Evolutionary conservation across 2,797 vertebrate species (phyloP).

Genomic region (Glyptemys insculpta): DNA sequence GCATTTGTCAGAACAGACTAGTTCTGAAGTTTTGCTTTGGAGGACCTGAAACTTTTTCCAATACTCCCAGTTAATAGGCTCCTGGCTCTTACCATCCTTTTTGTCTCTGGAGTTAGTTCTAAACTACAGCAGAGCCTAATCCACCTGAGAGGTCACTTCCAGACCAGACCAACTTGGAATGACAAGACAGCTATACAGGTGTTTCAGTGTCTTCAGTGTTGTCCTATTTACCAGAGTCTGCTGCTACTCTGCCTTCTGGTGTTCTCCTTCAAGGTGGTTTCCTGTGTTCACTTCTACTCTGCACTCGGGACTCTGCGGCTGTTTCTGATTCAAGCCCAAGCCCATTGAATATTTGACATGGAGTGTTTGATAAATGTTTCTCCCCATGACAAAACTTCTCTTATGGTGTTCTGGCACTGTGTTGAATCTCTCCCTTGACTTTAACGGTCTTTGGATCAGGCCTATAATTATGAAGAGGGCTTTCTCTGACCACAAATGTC

Average conservation of each 20-base stretch:
- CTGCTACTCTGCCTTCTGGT: background rate
- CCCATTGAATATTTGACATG: slow-evolving; percentile 30
- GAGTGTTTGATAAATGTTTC: slow-evolving; percentile 21
- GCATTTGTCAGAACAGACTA: background rate
- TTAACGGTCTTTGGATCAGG: slow-evolving; percentile 3
- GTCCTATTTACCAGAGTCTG: background rate
- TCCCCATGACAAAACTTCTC: background rate
- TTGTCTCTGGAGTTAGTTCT: background rate
- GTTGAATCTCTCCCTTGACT: background rate
- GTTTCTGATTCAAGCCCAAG: slow-evolving; percentile 26
- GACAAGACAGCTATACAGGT: background rate
- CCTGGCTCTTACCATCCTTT: background rate
- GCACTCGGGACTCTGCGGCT: background rate
- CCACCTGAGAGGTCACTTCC: background rate
- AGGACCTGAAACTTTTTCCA: background rate
- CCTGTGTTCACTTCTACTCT: slow-evolving; percentile 1
- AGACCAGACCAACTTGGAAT: background rate
- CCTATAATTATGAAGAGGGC: background rate
- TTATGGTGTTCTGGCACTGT: background rate
- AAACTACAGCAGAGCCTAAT: background rate
- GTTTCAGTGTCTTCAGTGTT: background rate
- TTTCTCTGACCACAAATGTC: background rate
- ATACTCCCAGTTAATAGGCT: background rate
- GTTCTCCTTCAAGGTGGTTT: background rate
- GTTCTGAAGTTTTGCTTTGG: background rate